These are phyloP conservation scores for Hofmannophila pseudospretella DNA, from an alignment of 2,888 invertebrate genomes.

Conservation along the genomic window DNA sequence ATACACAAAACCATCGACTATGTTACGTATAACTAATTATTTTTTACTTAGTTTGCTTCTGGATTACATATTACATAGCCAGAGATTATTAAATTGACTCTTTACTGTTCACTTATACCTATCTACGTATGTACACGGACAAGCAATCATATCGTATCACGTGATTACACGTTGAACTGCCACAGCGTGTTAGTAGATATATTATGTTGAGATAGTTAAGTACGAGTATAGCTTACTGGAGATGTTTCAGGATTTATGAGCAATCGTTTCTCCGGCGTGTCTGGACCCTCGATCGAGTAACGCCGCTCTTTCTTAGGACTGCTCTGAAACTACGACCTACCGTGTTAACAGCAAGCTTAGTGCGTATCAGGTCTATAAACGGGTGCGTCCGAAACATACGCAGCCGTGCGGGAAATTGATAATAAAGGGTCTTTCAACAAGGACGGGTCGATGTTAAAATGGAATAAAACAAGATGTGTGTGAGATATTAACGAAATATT, in stretches of 20 bases:
- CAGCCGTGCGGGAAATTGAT: too few relatives aligned
- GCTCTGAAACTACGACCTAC: conserved; percentile 68
- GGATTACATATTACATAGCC: too few relatives aligned
- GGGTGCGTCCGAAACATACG: conserved; percentile 18
- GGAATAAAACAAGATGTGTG: too few relatives aligned
- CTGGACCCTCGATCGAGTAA: conserved; percentile 64
- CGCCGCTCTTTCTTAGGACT: conserved; percentile 69
- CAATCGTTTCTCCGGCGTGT: conserved; percentile 72
- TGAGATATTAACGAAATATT: too few relatives aligned
- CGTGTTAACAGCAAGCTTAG: conserved; percentile 46
- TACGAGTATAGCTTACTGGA: conserved; percentile 70
- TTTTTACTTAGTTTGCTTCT: too few relatives aligned
- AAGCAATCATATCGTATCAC: conserved; percentile 5
- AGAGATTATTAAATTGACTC: background rate
- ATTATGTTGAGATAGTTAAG: conserved; percentile 19
- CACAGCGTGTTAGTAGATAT: conserved; percentile 17
- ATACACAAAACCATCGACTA: background rate
- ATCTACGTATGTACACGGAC: conserved; percentile 2
- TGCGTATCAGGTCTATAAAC: conserved; percentile 13
- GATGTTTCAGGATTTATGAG: conserved; percentile 72
- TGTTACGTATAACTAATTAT: background rate
- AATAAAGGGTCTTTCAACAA: too few relatives aligned
- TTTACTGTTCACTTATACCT: background rate
- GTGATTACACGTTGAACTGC: conserved; percentile 7
- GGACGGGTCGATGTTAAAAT: too few relatives aligned